These are phyloP conservation scores for Cyprinus carpio DNA, from an alignment of 2,113 vertebrate species.

Conservation along the genomic window DNA sequence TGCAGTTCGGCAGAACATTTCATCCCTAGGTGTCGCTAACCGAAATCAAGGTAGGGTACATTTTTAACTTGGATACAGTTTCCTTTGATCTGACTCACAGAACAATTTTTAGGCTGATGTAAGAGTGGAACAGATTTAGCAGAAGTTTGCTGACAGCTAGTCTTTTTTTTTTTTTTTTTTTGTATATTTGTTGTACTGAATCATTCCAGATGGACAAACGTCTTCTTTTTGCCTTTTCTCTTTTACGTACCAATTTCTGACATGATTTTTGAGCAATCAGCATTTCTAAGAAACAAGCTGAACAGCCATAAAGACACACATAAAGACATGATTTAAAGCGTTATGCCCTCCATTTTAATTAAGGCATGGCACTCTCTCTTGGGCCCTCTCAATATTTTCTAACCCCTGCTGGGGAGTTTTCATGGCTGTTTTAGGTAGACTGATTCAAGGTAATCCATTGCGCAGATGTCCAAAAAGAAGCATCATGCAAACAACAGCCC, in stretches of 20 bases:
- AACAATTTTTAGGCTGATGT: slow-evolving; percentile 39
- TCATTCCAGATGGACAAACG: slow-evolving; percentile 49
- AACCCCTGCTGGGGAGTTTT: slow-evolving; percentile 48
- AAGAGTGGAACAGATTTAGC: slow-evolving; percentile 37
- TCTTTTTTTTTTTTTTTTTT: no score
- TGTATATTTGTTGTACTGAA: slow-evolving; percentile 48
- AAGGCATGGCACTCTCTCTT: slow-evolving; percentile 44
- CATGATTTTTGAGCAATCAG: slow-evolving; percentile 35
- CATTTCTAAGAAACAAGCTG: slow-evolving; percentile 41
- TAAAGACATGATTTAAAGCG: slow-evolving; percentile 39
- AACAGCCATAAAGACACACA: slow-evolving; percentile 31
- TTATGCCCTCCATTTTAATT: slow-evolving; percentile 61
- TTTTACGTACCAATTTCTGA: slow-evolving; percentile 31
- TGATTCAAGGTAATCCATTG: slow-evolving; percentile 58
- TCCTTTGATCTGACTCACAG: slow-evolving; percentile 53
- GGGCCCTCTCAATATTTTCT: slow-evolving; percentile 46
- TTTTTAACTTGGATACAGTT: slow-evolving; percentile 70
- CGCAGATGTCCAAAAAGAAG: slow-evolving; percentile 52
- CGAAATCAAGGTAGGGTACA: slow-evolving; percentile 97
- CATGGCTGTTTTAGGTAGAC: slow-evolving; percentile 59
- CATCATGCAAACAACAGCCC: background rate
- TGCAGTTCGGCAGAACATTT: slow-evolving; percentile 98
- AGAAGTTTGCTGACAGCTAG: slow-evolving; percentile 20
- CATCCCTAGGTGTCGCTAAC: slow-evolving; percentile 99
- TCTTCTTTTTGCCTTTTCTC: slow-evolving; percentile 38